Conservation (phyloP, 1,140 invertebrate species). For the Teleopsis dalmanni region DNA sequence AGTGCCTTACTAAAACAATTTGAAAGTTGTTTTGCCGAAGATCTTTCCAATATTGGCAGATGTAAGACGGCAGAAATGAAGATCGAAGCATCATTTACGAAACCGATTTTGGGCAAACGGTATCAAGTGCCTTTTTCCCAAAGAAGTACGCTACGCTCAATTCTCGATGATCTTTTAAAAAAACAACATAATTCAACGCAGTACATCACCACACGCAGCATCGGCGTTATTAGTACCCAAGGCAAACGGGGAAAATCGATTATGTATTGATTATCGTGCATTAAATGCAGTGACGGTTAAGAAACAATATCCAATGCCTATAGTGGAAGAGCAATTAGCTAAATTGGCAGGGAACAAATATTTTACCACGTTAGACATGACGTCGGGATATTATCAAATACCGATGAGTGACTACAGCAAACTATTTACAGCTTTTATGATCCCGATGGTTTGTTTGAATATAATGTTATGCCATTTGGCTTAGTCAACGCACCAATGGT, state of each 20-base stretch:
- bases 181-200: conserved; percentile 40
- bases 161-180: conserved; percentile 25
- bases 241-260: conserved; percentile 26
- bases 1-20: neutral
- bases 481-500: conserved; percentile 43
- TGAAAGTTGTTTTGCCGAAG: conserved; percentile 1
- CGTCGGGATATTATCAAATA: conserved; percentile 45
- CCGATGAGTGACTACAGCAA: conserved; percentile 24
- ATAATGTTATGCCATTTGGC: conserved; percentile 45
- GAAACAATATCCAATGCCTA: conserved; percentile 47
- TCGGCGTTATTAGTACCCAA: conserved; percentile 49
- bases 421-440: conserved; percentile 18
- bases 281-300: conserved; percentile 32
- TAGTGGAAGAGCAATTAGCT: conserved; percentile 46
- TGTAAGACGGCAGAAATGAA: conserved; percentile 3
- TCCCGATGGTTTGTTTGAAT: conserved; percentile 27
- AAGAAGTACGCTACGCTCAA: conserved; percentile 10
- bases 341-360: conserved; percentile 31
- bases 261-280: conserved; percentile 23
- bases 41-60: neutral
- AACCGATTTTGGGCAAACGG: conserved; percentile 14
- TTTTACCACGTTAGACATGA: conserved; percentile 45
- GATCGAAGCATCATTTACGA: conserved; percentile 6
- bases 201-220: conserved; percentile 38
- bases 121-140: conserved; percentile 12